A percentile compares a stretch with the other conserved stretches of the same genome.
phyloP scores from a whole-genome alignment of 1,140 invertebrate species.

The Drosophila lowei region DNA sequence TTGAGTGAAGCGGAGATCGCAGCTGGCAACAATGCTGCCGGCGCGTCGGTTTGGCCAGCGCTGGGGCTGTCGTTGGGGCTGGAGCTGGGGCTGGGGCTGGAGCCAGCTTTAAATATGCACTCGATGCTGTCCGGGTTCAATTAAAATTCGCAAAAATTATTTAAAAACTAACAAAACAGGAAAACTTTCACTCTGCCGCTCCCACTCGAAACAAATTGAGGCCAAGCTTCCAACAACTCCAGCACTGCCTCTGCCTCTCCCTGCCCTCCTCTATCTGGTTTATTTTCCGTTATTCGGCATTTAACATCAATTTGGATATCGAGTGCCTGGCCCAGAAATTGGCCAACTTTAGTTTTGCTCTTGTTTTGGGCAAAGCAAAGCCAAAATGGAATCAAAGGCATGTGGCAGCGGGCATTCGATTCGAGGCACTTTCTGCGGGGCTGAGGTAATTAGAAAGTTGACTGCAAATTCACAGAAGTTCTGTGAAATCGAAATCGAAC shows the following conservation, averaged over 20 bases:
- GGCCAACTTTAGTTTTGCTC: constrained; percentile 48
- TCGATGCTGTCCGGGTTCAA: constrained; percentile 42
- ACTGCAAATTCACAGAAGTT: constrained; percentile 24
- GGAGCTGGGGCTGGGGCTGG: background rate
- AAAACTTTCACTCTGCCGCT: constrained; percentile 52
- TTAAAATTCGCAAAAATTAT: constrained; percentile 70
- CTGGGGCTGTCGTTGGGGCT: too few relatives aligned
- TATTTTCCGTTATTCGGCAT: constrained; percentile 38
- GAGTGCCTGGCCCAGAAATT: constrained; percentile 57
- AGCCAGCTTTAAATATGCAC: constrained; percentile 51
- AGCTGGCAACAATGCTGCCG: constrained; percentile 58
- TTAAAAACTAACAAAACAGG: constrained; percentile 66
- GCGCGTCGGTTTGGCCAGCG: too few relatives aligned
- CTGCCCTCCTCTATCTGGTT: constrained; percentile 18
- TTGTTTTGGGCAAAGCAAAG: constrained; percentile 37
- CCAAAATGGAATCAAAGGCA: constrained; percentile 42
- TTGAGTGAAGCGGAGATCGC: constrained; percentile 62
- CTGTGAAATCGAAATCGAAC: constrained; percentile 1
- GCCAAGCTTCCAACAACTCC: constrained; percentile 45
- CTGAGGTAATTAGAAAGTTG: constrained; percentile 58
- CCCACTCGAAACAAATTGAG: constrained; percentile 58
- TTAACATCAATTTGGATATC: constrained; percentile 64
- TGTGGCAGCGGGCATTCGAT: constrained; percentile 15
- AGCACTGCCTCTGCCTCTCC: constrained; percentile 4
- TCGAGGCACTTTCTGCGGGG: constrained; percentile 19